phyloP scores from a whole-genome alignment of 2,797 vertebrate species.

The Melopsittacus undulatus region DNA sequence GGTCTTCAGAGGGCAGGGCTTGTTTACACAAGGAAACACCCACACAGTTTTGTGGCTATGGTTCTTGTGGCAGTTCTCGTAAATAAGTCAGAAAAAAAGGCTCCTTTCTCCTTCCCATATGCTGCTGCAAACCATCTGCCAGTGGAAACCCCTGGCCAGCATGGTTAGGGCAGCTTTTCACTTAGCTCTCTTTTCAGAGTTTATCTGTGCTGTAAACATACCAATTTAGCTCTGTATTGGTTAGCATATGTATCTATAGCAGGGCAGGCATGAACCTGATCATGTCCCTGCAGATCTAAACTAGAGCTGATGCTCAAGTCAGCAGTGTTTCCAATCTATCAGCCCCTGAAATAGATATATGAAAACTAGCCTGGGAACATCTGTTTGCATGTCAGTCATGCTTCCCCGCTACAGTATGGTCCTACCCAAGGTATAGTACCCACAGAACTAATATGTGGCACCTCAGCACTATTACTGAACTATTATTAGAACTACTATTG shows the following conservation, averaged over 20 bases:
- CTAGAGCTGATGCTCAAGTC: not conserved
- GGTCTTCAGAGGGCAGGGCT: not conserved
- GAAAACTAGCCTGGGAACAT: not conserved
- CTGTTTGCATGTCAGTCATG: not conserved
- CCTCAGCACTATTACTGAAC: not conserved
- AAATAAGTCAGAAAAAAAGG: not conserved
- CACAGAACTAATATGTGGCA: not conserved
- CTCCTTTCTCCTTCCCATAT: not conserved
- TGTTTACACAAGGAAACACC: conserved; percentile 7
- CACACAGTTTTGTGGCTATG: not conserved
- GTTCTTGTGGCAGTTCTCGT: not conserved
- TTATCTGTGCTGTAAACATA: not conserved
- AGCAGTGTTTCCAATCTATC: not conserved
- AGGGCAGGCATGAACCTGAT: not conserved
- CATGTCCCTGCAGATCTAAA: not conserved
- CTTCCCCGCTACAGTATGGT: fast-evolving
- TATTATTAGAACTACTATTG: not conserved
- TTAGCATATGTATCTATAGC: not conserved
- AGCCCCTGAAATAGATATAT: not conserved
- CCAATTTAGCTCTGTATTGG: not conserved
- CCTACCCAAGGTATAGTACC: not conserved
- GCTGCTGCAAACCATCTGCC: not conserved
- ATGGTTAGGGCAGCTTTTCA: not conserved
- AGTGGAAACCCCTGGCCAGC: not conserved
- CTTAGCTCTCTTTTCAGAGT: not conserved